Conservation (phyloP, 2,797 vertebrate species). For the Nothura maculosa region DNA sequence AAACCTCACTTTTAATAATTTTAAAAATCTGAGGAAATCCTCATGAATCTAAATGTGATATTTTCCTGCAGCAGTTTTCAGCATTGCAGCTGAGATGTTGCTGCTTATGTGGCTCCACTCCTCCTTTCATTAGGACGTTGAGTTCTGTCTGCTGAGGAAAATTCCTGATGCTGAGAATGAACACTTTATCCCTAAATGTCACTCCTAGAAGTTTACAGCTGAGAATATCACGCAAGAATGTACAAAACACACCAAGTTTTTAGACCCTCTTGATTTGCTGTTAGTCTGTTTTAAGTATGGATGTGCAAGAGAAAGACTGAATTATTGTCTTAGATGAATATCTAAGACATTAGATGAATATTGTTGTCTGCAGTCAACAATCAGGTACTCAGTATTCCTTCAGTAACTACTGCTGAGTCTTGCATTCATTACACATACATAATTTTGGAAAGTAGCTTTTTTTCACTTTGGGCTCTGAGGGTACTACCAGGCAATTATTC, state of each 20-base stretch:
- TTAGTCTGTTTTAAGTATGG: background rate
- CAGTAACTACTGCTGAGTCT: background rate
- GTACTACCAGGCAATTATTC: background rate
- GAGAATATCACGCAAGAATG: background rate
- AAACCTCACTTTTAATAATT: background rate
- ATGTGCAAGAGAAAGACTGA: background rate
- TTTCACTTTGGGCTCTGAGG: background rate
- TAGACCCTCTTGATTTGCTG: background rate
- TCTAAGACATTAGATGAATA: no score
- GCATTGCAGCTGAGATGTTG: background rate
- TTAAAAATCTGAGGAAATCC: background rate
- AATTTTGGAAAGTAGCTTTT: background rate
- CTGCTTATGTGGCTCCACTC: background rate
- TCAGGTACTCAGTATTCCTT: background rate
- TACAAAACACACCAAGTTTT: background rate
- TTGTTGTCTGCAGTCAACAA: background rate
- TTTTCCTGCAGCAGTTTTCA: background rate
- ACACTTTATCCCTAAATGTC: background rate
- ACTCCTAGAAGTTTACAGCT: background rate
- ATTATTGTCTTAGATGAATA: background rate
- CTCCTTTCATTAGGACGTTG: background rate
- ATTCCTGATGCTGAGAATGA: background rate
- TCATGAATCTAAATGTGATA: background rate
- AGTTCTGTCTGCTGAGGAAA: background rate
- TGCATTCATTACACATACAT: background rate